Evolutionary conservation across 1,140 invertebrate genomes (phyloP), one percentile per base, ranked within the genome.

Genomic region (Pomacea maculata): DNA sequence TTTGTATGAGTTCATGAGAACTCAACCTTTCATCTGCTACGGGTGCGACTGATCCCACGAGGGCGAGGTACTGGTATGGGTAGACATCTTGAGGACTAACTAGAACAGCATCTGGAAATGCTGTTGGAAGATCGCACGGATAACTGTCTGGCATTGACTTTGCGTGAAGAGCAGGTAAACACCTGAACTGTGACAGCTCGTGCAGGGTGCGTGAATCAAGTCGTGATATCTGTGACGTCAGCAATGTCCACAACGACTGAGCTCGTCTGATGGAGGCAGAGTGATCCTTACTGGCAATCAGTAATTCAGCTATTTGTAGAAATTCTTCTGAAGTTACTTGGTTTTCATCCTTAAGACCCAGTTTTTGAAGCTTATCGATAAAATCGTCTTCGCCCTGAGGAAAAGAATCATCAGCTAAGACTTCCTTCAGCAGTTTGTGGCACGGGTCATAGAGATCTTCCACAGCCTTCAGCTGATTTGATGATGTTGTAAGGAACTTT

Each of bases 361-460:
- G 61, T 67, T 70, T 67, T 71, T 9, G 57, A 4, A 61, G 57
- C 57, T 2, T 61, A 2, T 61, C 15, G 5, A 61, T 61, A 61
- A 61, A 61, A 3, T 61, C 57, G 57, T 61, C 57, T 14, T 61
- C 57, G 0, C 57, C 57, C 4, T 17, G 15, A 61, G 57, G 57
- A 61, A 61, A 61, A 11, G 15, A 1, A 17, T 61, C 57, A 61
- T 11, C 57, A 14, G 1, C 9, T 4, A 84, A 84, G 8, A 84
- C 63, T 7, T 79, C 71, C 55, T 63, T 57, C 19, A 84, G 70
- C 4, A 78, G 29, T 14, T 65, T 21, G 1, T 61, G 52, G n/a
- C 67, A 63, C 19, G 78, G 80, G 68, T 82, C 75, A 78, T 80
- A 84, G 54, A 84, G 52, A 21, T 82, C 81, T 61, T 21, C 65